A percentile compares a stretch with the other conserved stretches of the same genome.
phyloP scores from a whole-genome alignment of 2,888 invertebrate species.

The Erynnis tages region DNA sequence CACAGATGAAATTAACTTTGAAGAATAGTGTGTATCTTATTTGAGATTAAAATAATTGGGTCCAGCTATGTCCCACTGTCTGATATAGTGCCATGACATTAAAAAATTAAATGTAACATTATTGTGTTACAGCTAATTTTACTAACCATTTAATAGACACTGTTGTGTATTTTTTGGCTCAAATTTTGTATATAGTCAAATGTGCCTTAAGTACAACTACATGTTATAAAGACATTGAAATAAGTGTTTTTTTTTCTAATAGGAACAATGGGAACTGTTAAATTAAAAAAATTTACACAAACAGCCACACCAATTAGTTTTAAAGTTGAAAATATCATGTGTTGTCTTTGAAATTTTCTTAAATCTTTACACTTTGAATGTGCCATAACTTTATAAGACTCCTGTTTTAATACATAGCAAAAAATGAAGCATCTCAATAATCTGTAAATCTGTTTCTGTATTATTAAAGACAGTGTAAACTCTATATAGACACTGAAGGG shows the following conservation, averaged over 20 bases:
- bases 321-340: not conserved
- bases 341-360: not conserved
- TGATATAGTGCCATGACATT: conserved; percentile 46
- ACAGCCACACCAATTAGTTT: too few relatives aligned
- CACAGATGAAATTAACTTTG: conserved; percentile 42
- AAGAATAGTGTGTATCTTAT: conserved; percentile 33
- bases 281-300: too few relatives aligned
- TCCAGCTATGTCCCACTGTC: conserved; percentile 38
- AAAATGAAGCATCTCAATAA: too few relatives aligned
- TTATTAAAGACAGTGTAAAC: too few relatives aligned
- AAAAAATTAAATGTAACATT: conserved; percentile 29
- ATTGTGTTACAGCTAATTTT: conserved; percentile 16
- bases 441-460: too few relatives aligned
- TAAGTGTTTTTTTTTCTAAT: too few relatives aligned
- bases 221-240: not conserved
- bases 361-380: conserved; percentile 6
- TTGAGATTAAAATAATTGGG: conserved; percentile 37
- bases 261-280: not conserved
- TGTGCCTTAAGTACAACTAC: conserved; percentile 7
- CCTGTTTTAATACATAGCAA: not conserved
- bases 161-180: not conserved
- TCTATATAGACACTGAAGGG: too few relatives aligned
- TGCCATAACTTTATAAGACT: conserved; percentile 11
- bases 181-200: not conserved
- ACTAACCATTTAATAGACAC: conserved; percentile 6